Percentiles rank a stretch among this genome's conserved stretches.
phyloP scores from a whole-genome alignment of 1,140 invertebrate genomes.

The Olivierus martensii region DNA sequence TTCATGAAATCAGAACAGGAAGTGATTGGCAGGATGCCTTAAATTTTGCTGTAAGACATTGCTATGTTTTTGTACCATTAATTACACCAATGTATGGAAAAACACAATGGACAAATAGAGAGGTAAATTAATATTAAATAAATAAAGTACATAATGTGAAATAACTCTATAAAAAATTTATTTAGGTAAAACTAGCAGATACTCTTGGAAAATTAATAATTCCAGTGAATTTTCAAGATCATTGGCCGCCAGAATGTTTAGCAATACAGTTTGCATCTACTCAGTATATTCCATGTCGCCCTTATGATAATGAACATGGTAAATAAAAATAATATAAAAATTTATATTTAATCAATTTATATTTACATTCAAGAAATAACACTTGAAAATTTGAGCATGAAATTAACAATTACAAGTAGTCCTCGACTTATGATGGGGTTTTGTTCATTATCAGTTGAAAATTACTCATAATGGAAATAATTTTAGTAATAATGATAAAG shows the following conservation, averaged over 20 bases:
- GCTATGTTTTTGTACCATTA: conserved; percentile 33
- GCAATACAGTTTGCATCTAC: conserved; percentile 36
- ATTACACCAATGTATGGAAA: conserved; percentile 33
- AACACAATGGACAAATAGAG: conserved; percentile 36
- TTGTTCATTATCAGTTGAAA: too few species aligned
- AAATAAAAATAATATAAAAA: too few species aligned
- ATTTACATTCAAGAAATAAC: too few species aligned
- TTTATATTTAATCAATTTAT: too few species aligned
- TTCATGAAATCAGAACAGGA: conserved; percentile 34
- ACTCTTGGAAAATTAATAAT: conserved; percentile 32
- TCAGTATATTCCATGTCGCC: conserved; percentile 20
- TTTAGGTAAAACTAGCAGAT: conserved; percentile 34
- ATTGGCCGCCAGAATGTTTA: conserved; percentile 33
- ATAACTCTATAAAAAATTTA: not conserved
- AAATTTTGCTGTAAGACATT: conserved; percentile 33
- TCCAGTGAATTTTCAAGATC: conserved; percentile 31
- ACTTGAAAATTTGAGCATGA: too few species aligned
- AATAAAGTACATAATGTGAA: not conserved
- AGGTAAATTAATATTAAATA: conserved; percentile 23
- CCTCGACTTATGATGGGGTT: too few species aligned
- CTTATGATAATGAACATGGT: not conserved
- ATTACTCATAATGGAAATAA: too few species aligned
- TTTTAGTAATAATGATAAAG: too few species aligned
- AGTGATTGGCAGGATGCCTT: conserved; percentile 35
- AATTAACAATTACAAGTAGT: too few species aligned